These are phyloP conservation scores for Coracopsis vasa DNA, from an alignment of 2,113 vertebrate genomes.

Conservation along the genomic window DNA sequence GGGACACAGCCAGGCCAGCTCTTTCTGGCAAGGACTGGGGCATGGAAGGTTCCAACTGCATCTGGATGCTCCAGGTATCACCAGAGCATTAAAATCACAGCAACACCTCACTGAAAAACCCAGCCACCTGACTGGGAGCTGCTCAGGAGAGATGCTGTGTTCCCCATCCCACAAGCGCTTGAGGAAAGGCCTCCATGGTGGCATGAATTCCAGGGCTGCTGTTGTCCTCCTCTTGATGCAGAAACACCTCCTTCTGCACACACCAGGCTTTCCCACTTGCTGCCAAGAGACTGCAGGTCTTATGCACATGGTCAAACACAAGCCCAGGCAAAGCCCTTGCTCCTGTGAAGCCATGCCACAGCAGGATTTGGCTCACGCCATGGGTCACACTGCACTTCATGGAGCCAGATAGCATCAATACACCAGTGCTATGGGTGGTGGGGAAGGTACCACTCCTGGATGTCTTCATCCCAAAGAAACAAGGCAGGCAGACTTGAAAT, in stretches of 20 bases:
- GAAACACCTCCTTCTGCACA: not conserved
- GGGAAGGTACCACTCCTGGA: not conserved
- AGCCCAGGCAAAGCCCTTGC: not conserved
- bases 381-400: not conserved
- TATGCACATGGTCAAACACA: not conserved
- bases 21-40: not conserved
- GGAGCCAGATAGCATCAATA: not conserved
- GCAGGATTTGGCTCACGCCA: not conserved
- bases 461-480: not conserved
- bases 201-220: not conserved
- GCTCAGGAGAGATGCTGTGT: not conserved
- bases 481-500: not conserved
- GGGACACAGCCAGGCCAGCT: not conserved
- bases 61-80: not conserved
- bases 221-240: not conserved
- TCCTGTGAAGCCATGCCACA: not conserved
- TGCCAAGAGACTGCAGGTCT: not conserved
- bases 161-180: not conserved
- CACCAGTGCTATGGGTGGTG: rapidly evolving
- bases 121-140: not conserved
- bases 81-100: not conserved
- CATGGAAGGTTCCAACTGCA: not conserved
- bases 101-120: not conserved
- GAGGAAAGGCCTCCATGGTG: not conserved
- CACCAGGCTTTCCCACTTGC: not conserved